phyloP scores from a whole-genome alignment of 2,113 vertebrate species.

The Colossoma macropomum region DNA sequence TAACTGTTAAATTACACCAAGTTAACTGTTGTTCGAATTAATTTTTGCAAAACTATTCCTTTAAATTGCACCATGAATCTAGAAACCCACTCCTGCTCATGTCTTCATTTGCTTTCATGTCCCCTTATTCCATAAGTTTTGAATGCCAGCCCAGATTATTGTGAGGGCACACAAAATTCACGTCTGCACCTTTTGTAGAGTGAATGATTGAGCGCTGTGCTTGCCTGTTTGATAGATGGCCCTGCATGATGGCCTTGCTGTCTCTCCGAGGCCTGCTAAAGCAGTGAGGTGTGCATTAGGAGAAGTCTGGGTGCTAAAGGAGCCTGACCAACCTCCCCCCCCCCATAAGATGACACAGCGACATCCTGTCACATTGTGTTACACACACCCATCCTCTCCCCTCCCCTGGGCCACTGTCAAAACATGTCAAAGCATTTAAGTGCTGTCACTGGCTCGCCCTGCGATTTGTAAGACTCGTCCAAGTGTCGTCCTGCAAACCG shows the following conservation, averaged over 20 bases:
- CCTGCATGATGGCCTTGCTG: constrained; percentile 7
- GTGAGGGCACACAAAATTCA: background rate
- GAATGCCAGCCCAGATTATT: background rate
- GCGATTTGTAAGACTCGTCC: constrained; percentile 15
- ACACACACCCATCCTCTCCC: background rate
- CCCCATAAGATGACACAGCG: constrained; percentile 6
- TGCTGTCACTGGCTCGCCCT: constrained; percentile 17
- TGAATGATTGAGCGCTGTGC: constrained; percentile 4
- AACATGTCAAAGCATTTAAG: constrained; percentile 54
- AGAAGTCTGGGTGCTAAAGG: background rate
- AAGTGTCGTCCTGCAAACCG: constrained; percentile 12
- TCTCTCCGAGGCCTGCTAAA: constrained; percentile 1
- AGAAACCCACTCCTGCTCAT: background rate
- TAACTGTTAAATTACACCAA: no score
- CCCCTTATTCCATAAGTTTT: background rate
- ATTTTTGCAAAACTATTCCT: no score
- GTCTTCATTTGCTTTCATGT: background rate
- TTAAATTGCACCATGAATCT: no score
- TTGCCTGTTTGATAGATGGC: constrained; percentile 30
- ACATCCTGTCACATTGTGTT: constrained; percentile 40
- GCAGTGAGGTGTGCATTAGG: constrained; percentile 25
- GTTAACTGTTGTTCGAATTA: no score
- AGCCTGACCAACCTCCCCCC: background rate
- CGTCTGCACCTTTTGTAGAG: background rate
- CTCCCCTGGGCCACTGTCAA: constrained; percentile 35